These are phyloP conservation scores for Rhineura floridana DNA, from an alignment of 2,113 vertebrate genomes.

Conservation along the genomic window DNA sequence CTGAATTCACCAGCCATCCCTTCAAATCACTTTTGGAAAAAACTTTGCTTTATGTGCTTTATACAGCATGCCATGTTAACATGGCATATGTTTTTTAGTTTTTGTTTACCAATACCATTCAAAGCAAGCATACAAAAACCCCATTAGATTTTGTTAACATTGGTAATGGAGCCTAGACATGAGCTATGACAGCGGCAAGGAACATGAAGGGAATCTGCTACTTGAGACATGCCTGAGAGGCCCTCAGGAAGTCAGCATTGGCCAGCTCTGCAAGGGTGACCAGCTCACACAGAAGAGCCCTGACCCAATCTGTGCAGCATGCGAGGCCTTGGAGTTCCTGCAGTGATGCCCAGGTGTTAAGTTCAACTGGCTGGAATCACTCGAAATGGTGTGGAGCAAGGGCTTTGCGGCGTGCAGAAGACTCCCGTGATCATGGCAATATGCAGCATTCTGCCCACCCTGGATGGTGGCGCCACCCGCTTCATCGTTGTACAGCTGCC, in stretches of 20 bases:
- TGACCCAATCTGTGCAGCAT: background rate
- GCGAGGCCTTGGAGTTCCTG: background rate
- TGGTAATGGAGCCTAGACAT: no score
- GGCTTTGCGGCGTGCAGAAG: background rate
- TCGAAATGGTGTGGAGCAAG: background rate
- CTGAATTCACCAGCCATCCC: background rate
- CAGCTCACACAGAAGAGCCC: no score
- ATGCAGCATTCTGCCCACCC: background rate
- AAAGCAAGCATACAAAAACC: no score
- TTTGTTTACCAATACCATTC: no score
- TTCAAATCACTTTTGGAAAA: no score
- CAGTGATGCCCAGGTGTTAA: background rate
- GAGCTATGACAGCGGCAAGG: background rate
- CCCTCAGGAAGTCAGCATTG: background rate
- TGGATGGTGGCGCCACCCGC: background rate
- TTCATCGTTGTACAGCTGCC: background rate
- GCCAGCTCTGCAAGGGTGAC: background rate
- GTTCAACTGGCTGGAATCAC: background rate
- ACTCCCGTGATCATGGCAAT: background rate
- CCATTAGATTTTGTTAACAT: no score
- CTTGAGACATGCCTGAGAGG: background rate
- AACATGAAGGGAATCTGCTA: background rate
- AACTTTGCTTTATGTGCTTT: no score
- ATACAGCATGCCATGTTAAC: no score
- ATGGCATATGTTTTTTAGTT: no score